phyloP scores from a whole-genome alignment of 2,797 vertebrate species.

The Crypturellus tataupa region DNA sequence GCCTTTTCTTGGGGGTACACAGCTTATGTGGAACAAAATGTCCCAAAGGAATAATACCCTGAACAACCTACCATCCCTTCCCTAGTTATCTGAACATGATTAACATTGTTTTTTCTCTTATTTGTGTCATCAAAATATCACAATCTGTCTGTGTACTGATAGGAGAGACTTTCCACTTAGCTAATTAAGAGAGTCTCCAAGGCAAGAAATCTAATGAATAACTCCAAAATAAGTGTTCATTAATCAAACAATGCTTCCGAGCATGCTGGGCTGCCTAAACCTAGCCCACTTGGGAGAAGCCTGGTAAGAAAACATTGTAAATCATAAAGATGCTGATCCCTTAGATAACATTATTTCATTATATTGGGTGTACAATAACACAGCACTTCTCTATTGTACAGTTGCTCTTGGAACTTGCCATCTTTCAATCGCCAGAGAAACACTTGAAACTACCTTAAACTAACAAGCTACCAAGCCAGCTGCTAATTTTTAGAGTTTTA shows the following conservation, averaged over 20 bases:
- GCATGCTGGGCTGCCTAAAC: not conserved
- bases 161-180: slow-evolving; percentile 37
- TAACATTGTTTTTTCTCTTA: slow-evolving; percentile 31
- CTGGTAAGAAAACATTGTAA: slow-evolving; percentile 2
- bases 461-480: not conserved
- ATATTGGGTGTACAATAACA: not conserved
- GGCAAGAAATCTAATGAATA: slow-evolving; percentile 34
- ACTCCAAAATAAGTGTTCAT: slow-evolving; percentile 49
- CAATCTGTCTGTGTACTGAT: not conserved
- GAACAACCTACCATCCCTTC: not conserved
- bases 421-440: not conserved
- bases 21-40: not conserved
- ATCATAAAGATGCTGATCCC: slow-evolving; percentile 6
- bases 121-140: slow-evolving; percentile 37
- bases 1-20: too few relatives aligned
- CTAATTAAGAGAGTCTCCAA: slow-evolving; percentile 62
- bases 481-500: not conserved
- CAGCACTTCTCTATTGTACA: not conserved
- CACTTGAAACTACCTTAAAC: not conserved
- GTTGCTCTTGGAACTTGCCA: not conserved
- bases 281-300: slow-evolving; percentile 28
- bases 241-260: slow-evolving; percentile 53
- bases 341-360: not conserved
- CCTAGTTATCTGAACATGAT: not conserved
- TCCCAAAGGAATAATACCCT: not conserved